A percentile compares a stretch with the other conserved stretches of the same genome.
Evolutionary conservation across 1,140 invertebrate genomes (phyloP).

Genomic region (Prorops nasuta): DNA sequence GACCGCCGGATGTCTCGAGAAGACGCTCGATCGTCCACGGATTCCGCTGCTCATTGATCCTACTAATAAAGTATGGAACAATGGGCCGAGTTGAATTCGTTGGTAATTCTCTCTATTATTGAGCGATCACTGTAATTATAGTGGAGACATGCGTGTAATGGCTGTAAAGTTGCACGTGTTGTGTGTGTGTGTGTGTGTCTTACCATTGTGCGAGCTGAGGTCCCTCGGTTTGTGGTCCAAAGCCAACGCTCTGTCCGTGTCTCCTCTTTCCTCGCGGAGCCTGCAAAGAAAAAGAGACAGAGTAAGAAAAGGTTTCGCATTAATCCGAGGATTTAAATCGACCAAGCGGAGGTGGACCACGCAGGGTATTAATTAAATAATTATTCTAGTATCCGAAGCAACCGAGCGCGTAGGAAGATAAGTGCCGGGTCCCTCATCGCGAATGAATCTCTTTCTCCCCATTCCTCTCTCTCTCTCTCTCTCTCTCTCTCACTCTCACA

Average conservation of each 20-base stretch:
- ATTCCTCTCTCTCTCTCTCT: conserved; percentile 14
- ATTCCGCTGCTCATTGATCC: too few species aligned
- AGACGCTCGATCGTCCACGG: too few species aligned
- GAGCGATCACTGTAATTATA: background rate
- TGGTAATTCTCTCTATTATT: too few species aligned
- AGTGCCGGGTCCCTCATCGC: too few species aligned
- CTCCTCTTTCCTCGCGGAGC: conserved; percentile 79
- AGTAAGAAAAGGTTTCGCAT: conserved; percentile 33
- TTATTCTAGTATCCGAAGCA: conserved; percentile 42
- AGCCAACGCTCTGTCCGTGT: conserved; percentile 72
- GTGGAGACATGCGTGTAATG: background rate
- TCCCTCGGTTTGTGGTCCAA: conserved; percentile 79
- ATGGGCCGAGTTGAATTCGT: too few species aligned
- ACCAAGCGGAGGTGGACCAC: conserved; percentile 31
- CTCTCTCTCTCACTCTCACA: conserved; percentile 19
- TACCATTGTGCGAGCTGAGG: conserved; percentile 82
- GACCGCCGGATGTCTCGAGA: too few species aligned
- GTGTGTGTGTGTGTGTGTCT: conserved; percentile 35
- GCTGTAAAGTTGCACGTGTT: background rate
- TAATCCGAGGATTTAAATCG: conserved; percentile 35
- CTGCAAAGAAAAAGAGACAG: conserved; percentile 62
- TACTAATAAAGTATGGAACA: too few species aligned
- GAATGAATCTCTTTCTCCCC: conserved; percentile 22
- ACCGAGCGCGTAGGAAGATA: conserved; percentile 46
- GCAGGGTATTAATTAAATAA: conserved; percentile 51